Conservation (phyloP, 2,113 vertebrate species). For the Bettongia penicillata region DNA sequence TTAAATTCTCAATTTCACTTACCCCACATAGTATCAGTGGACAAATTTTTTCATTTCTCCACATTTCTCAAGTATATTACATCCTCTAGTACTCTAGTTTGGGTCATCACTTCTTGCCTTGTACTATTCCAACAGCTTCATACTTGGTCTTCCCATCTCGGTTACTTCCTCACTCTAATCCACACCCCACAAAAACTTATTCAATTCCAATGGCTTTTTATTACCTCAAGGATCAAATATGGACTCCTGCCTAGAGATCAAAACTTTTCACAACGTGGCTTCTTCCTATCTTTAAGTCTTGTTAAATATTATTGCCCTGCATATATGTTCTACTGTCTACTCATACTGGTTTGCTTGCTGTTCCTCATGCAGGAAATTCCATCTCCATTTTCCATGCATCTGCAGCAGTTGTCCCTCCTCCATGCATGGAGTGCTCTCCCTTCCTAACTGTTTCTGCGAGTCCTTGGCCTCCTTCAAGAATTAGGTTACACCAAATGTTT, state of each 20-base stretch:
- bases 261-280: neutral
- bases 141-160: neutral
- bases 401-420: neutral
- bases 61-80: neutral
- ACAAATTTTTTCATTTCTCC: neutral
- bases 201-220: neutral
- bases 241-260: neutral
- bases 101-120: neutral
- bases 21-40: too few relatives aligned
- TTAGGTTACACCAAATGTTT: neutral
- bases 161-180: neutral
- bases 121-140: neutral
- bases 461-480: neutral
- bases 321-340: neutral
- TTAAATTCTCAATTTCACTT: neutral
- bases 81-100: neutral
- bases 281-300: neutral
- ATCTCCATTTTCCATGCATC: neutral
- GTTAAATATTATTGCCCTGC: neutral
- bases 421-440: neutral
- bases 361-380: neutral
- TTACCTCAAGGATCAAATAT: neutral
- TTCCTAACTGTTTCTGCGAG: neutral
- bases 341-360: neutral
- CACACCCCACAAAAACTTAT: neutral